These are phyloP conservation scores for Harpegnathos saltator DNA, from an alignment of 1,140 invertebrate genomes.

Conservation along the genomic window DNA sequence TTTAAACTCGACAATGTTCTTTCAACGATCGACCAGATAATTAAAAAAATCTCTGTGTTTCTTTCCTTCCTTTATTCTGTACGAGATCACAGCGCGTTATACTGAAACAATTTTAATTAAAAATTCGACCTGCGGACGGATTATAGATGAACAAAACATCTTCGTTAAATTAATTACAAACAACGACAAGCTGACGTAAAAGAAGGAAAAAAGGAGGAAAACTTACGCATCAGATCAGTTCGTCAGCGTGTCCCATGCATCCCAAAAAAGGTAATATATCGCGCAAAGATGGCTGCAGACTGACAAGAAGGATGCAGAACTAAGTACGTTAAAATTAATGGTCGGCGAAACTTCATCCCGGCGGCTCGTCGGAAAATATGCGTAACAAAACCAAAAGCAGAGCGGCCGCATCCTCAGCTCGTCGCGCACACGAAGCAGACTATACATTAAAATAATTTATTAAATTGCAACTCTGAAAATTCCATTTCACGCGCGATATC, in stretches of 20 bases:
- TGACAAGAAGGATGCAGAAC: slow-evolving; percentile 63
- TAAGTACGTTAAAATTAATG: slow-evolving; percentile 72
- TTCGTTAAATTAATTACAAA: slow-evolving; percentile 72
- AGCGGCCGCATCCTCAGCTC: slow-evolving; percentile 37
- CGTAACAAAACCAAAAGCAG: slow-evolving; percentile 57
- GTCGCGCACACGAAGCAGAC: background rate
- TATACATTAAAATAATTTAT: slow-evolving; percentile 58
- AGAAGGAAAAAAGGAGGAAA: slow-evolving; percentile 28
- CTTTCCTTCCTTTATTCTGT: slow-evolving; percentile 5
- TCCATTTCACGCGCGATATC: slow-evolving; percentile 2
- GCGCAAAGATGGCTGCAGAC: slow-evolving; percentile 66
- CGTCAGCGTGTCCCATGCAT: slow-evolving; percentile 44
- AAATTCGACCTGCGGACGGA: slow-evolving; percentile 51
- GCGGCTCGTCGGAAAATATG: slow-evolving; percentile 49
- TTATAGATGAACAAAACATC: slow-evolving; percentile 54
- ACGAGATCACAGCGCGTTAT: slow-evolving; percentile 36
- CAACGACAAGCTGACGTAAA: slow-evolving; percentile 38
- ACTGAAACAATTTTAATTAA: slow-evolving; percentile 67
- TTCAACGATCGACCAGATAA: slow-evolving; percentile 54
- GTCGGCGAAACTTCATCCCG: slow-evolving; percentile 65
- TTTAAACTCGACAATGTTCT: slow-evolving; percentile 56
- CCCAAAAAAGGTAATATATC: slow-evolving; percentile 54
- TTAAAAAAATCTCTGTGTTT: slow-evolving; percentile 55
- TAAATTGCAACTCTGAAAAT: slow-evolving; percentile 44
- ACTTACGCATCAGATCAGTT: slow-evolving; percentile 50